Evolutionary conservation across 2,113 vertebrate species (phyloP).

Genomic region (Morphnarchus princeps): DNA sequence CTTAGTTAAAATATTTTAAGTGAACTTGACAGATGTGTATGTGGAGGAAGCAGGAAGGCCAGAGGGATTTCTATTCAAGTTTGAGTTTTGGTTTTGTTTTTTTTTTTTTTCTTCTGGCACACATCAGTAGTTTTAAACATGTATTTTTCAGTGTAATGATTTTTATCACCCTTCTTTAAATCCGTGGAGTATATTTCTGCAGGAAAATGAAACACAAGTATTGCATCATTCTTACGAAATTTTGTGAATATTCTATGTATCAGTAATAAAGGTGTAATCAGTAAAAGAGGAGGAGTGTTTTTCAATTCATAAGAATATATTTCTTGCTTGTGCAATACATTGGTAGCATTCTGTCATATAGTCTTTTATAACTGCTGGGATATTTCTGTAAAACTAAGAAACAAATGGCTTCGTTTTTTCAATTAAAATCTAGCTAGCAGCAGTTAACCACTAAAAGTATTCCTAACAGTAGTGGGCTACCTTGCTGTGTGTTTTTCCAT

Average conservation of each 20-base stretch:
- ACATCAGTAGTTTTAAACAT: background rate
- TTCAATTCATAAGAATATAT: fast-evolving
- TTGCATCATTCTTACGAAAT: background rate
- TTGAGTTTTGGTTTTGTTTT: background rate
- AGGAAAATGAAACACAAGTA: background rate
- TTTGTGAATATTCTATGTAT: background rate
- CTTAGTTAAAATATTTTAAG: background rate
- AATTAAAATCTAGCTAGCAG: background rate
- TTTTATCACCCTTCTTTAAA: background rate
- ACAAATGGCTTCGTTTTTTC: background rate
- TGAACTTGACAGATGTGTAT: fast-evolving
- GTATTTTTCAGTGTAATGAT: background rate
- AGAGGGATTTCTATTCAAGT: background rate
- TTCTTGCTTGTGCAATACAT: background rate
- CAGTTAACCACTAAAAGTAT: background rate
- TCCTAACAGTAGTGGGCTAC: background rate
- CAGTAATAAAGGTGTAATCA: background rate
- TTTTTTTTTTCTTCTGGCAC: background rate
- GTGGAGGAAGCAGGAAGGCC: background rate
- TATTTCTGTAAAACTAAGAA: background rate
- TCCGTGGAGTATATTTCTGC: background rate
- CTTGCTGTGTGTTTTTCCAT: background rate
- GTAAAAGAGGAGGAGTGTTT: background rate
- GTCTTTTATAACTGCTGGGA: background rate
- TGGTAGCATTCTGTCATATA: background rate